Evolutionary conservation across 2,888 invertebrate species (phyloP).

Genomic region (Ethmia dodecea): DNA sequence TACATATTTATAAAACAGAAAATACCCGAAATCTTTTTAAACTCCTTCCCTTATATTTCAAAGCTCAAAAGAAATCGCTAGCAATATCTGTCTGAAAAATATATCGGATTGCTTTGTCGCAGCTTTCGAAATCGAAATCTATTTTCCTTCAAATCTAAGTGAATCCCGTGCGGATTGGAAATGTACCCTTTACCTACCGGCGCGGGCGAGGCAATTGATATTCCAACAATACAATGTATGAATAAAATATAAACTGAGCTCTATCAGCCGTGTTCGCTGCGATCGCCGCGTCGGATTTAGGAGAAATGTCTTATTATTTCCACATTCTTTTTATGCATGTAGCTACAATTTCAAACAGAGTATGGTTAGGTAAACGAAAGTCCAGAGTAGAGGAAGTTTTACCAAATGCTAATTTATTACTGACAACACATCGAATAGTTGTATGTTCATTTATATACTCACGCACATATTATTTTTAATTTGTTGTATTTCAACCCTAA

Average conservation of each 20-base stretch:
- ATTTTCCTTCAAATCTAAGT: slow-evolving; percentile 79
- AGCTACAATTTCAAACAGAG: too few relatives aligned
- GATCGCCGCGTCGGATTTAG: slow-evolving; percentile 58
- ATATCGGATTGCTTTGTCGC: slow-evolving; percentile 79
- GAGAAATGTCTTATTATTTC: slow-evolving; percentile 39
- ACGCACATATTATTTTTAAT: too few relatives aligned
- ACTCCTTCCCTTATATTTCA: slow-evolving; percentile 74
- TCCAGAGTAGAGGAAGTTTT: too few relatives aligned
- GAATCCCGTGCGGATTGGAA: slow-evolving; percentile 78
- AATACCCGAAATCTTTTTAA: slow-evolving; percentile 59
- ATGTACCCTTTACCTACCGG: slow-evolving; percentile 77
- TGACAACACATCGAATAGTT: too few relatives aligned
- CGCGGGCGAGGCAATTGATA: slow-evolving; percentile 77
- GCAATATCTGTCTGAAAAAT: slow-evolving; percentile 79
- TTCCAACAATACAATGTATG: slow-evolving; percentile 78
- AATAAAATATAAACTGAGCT: slow-evolving; percentile 77
- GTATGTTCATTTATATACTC: too few relatives aligned
- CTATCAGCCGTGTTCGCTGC: slow-evolving; percentile 68
- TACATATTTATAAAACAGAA: slow-evolving; percentile 49
- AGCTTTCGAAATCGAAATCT: slow-evolving; percentile 78
- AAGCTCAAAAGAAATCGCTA: slow-evolving; percentile 78
- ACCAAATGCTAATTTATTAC: too few relatives aligned
- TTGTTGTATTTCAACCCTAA: too few relatives aligned
- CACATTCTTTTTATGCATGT: too few relatives aligned
- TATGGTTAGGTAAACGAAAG: too few relatives aligned